A percentile compares a stretch with the other conserved stretches of the same genome.
These are phyloP conservation scores for Drosophila malerkotliana DNA, from an alignment of 1,140 invertebrate species.

Conservation along the genomic window DNA sequence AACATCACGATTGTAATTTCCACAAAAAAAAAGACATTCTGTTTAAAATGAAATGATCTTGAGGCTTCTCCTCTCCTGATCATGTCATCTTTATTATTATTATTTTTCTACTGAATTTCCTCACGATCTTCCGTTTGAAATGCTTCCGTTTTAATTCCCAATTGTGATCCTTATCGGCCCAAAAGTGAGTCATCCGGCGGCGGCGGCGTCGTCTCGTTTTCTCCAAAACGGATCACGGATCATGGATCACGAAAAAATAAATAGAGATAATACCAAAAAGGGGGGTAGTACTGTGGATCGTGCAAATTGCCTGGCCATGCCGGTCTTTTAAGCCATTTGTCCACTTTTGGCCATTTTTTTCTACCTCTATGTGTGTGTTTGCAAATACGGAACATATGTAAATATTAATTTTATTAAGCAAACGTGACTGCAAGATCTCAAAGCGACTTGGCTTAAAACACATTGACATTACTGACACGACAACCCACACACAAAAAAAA, in stretches of 20 bases:
- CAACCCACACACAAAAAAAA: slow-evolving; percentile 23
- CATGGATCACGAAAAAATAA: slow-evolving; percentile 33
- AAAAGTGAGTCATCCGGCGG: slow-evolving; percentile 13
- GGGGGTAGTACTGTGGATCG: slow-evolving; percentile 45
- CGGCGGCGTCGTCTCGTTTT: neutral
- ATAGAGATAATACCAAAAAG: too few species aligned
- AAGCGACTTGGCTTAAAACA: slow-evolving; percentile 32
- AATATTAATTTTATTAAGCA: slow-evolving; percentile 82
- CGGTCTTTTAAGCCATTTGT: slow-evolving; percentile 67
- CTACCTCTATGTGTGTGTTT: slow-evolving; percentile 27
- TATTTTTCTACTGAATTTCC: too few species aligned
- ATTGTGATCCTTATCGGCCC: slow-evolving; percentile 32
- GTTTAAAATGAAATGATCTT: neutral
- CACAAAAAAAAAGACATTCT: neutral
- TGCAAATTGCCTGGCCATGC: slow-evolving; percentile 76
- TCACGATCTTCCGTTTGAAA: neutral
- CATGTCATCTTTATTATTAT: neutral
- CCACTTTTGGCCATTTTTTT: slow-evolving; percentile 62
- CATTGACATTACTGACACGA: slow-evolving; percentile 60
- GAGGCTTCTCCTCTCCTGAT: neutral
- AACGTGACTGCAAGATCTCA: slow-evolving; percentile 70
- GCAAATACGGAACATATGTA: slow-evolving; percentile 80
- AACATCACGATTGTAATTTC: neutral
- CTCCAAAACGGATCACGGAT: slow-evolving; percentile 23
- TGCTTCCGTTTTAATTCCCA: slow-evolving; percentile 20